These are phyloP conservation scores for Conger conger DNA, from an alignment of 2,113 vertebrate species.

Conservation along the genomic window DNA sequence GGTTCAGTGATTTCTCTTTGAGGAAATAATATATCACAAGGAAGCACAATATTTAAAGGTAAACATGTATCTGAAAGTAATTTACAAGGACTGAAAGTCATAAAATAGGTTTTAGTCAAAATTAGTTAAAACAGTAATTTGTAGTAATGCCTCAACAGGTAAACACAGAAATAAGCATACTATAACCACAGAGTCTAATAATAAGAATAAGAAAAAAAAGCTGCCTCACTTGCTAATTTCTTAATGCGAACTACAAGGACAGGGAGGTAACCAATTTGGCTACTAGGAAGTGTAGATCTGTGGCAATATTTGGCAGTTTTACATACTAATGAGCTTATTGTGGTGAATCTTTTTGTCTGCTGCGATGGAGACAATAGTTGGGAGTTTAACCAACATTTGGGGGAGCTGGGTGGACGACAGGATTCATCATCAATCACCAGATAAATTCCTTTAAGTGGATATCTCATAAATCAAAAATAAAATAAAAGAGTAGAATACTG, in stretches of 20 bases:
- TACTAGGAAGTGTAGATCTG: not conserved
- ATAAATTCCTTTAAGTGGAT: not conserved
- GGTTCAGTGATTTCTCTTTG: slow-evolving; percentile 1
- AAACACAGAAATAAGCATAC: not conserved
- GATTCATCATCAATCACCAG: not conserved
- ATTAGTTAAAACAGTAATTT: not conserved
- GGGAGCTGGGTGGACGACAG: not conserved
- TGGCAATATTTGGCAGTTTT: slow-evolving; percentile 1
- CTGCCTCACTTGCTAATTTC: not conserved
- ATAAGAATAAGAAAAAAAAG: no score
- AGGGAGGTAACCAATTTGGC: not conserved
- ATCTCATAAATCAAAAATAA: not conserved
- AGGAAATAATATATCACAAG: not conserved
- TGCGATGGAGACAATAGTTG: not conserved
- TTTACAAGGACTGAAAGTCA: not conserved
- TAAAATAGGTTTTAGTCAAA: not conserved
- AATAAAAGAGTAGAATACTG: not conserved
- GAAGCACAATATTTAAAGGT: not conserved
- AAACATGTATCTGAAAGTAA: not conserved
- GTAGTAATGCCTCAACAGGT: not conserved
- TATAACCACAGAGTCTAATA: not conserved
- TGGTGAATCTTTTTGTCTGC: not conserved
- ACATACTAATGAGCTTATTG: not conserved
- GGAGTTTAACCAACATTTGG: not conserved
- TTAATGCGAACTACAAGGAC: not conserved